Evolutionary conservation across 2,113 vertebrate genomes (phyloP).

Genomic region (Vidua chalybeata): DNA sequence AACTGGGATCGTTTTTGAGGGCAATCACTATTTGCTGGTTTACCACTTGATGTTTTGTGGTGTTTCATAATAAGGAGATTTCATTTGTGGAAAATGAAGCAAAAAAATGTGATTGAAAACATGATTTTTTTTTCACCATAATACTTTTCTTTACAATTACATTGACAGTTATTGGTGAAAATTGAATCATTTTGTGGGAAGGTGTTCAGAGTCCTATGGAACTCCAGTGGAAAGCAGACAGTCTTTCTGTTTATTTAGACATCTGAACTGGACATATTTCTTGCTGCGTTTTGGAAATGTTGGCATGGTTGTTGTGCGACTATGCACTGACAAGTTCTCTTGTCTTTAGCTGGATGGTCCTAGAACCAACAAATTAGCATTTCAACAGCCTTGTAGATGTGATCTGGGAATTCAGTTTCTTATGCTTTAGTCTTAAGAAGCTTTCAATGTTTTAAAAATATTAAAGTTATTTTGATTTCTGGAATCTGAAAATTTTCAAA

Average conservation of each 20-base stretch:
- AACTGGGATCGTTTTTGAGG: neutral
- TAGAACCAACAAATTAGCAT: neutral
- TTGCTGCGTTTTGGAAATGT: neutral
- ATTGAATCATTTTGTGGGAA: neutral
- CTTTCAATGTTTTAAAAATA: neutral
- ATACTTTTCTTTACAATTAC: neutral
- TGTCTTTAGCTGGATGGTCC: neutral
- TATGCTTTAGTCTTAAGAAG: neutral
- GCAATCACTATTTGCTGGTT: neutral
- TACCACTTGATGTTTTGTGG: conserved; percentile 1
- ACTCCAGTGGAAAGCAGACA: neutral
- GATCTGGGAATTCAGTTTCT: neutral
- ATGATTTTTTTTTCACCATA: neutral
- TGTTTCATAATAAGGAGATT: neutral
- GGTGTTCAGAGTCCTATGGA: neutral
- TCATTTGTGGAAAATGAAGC: neutral
- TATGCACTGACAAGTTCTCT: rapidly evolving
- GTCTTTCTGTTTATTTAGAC: neutral
- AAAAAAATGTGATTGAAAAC: neutral
- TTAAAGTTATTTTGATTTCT: neutral
- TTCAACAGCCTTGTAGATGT: neutral
- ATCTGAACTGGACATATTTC: neutral
- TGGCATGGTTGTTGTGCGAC: neutral
- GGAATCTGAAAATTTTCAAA: neutral
- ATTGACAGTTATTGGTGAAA: neutral